Conservation (phyloP, 1,140 invertebrate genomes). For the Aphelinus atriplicis region DNA sequence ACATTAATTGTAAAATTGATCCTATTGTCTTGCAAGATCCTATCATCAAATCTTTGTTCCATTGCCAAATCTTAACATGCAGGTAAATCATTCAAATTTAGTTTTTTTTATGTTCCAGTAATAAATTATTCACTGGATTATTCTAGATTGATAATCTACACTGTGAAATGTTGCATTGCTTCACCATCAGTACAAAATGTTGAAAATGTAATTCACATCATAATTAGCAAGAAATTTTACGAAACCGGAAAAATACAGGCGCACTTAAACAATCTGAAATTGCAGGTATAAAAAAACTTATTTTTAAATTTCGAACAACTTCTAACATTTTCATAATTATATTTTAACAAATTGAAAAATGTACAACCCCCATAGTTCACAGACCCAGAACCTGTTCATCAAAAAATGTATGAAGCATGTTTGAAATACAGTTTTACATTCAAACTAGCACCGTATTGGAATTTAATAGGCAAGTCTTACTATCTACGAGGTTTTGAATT, state of each 20-base stretch:
- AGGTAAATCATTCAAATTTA: constrained; percentile 39
- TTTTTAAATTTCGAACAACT: not conserved
- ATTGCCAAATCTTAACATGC: constrained; percentile 49
- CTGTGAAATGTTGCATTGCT: constrained; percentile 46
- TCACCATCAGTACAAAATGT: constrained; percentile 46
- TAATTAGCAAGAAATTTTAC: constrained; percentile 41
- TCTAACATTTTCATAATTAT: constrained; percentile 7
- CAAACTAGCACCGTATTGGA: constrained; percentile 52
- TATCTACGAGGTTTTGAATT: constrained; percentile 52
- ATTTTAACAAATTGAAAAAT: not conserved
- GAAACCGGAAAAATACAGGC: constrained; percentile 39
- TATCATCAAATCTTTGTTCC: constrained; percentile 43
- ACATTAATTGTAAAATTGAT: constrained; percentile 44
- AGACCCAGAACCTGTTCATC: constrained; percentile 35
- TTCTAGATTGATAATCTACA: constrained; percentile 49
- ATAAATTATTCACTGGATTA: constrained; percentile 2
- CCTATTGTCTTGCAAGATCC: constrained; percentile 35
- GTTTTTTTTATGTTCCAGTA: not conserved
- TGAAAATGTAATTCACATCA: constrained; percentile 42
- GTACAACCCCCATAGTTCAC: constrained; percentile 5
- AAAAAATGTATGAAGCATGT: constrained; percentile 47
- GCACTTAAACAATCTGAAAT: constrained; percentile 39
- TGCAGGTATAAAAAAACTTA: constrained; percentile 33
- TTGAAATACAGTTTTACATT: constrained; percentile 50
- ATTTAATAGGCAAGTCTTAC: constrained; percentile 47